Evolutionary conservation across 1,140 invertebrate species (phyloP), one percentile per base, ranked within the genome.

Genomic region (Chrysopa pallens): DNA sequence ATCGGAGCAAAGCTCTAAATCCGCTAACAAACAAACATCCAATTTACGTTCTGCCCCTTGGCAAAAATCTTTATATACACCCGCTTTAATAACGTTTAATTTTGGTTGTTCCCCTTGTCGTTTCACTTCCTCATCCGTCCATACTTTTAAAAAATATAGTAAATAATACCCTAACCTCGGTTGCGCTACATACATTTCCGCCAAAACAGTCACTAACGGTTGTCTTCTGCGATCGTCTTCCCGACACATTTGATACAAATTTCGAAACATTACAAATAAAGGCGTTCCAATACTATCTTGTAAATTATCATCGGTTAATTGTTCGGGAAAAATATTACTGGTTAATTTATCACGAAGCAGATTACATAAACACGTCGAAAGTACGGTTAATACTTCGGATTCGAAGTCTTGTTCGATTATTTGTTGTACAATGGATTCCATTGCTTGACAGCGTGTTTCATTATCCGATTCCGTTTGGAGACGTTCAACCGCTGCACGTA

Each of bases 61-160:
- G 65, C 87, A 92, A 57, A 90, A 85, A 52, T 88, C 82, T 66
- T 78, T 81, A 61, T 93, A 94, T 31, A 84, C 68, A 42, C 73
- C 73, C 46, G 78, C 74, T 66, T 90, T 90, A 41, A 84, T 81
- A 57, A 86, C 83, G 54, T 68, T 75, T 39, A 70, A 60, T 46
- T 59, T 57, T 6, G 54, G 49, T 65, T 69, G 63, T 67, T 74
- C 65, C 60, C 70, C 59, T 65, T 72, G 68, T 61, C 64, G 50
- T 48, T 68, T 69, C 48, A 67, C 64, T 48, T 72, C 69, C 49
- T 69, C 67, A 52, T 61, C 52, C n/a, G 66, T 64, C 62, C 81
- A 77, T 42, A 84, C 78, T 72, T 86, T 85, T 36, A 88, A 64
- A 62, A 84, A 89, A 60, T 88, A 94, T 14, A 95, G 63, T 37